Evolutionary conservation across 2,888 invertebrate species (phyloP), one percentile per base, ranked within the genome.

Genomic region (Diarsia dahlii): DNA sequence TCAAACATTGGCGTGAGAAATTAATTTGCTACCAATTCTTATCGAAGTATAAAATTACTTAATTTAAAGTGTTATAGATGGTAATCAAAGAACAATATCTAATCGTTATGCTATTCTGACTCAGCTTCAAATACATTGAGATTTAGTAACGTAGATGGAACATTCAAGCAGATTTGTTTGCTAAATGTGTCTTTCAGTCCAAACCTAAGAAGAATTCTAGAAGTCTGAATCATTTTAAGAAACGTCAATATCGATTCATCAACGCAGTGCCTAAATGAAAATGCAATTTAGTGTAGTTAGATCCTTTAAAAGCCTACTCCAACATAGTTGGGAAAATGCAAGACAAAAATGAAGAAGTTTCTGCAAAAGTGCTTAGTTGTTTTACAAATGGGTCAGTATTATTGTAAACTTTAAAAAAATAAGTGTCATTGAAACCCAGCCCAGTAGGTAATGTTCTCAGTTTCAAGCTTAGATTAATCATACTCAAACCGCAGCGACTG

Each of bases 1-100:
- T 76, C 56, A 56, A 88, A 87, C 76, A 85, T 88, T 88, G 65
- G 84, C 87, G 86, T 89, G 90, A 85, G 91, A 92, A 92, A 92
- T 90, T 90, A 84, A 85, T 88, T 87, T 85, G 76, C 71, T 79
- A 84, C 73, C 65, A 67, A 65, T 74, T 75, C 74, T 20, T 74
- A 74, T 34, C 70, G 65, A 82, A 23, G 80, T 45, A 63, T 54
- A 60, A 81, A 71, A 81, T 76, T 75, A 66, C 50, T 82, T 52
- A 73, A 76, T 68, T 73, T 34, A 52, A 80, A 60, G 45, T 52
- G 45, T 50, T 62, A 52, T n/a, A 34, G 34, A 62, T 54, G 23
- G 39, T 46, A 28, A 62, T 62, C 13, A 64, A 63, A 48, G 12
- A n/a, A 74, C 48, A 77, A 54, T 62, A 39, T 76, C 20, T 46